Conservation (phyloP, 1,140 invertebrate genomes). For the Kradibia gibbosae region DNA sequence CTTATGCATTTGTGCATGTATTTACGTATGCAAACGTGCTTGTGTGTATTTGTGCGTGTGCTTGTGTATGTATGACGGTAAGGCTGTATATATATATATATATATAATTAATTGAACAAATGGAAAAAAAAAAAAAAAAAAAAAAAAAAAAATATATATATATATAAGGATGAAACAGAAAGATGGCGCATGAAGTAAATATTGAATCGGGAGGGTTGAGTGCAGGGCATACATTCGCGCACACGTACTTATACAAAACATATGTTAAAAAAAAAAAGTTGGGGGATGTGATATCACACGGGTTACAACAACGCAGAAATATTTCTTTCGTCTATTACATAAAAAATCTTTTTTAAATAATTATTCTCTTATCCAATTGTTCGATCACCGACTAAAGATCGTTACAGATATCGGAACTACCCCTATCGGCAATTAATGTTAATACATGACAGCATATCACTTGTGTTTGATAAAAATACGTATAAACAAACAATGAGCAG, state of each 20-base stretch:
- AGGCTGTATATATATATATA: too few species aligned
- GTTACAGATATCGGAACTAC: too few species aligned
- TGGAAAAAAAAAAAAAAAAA: too few species aligned
- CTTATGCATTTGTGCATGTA: too few species aligned
- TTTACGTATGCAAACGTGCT: background rate
- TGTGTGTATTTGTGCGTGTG: too few species aligned
- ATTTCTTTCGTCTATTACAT: slow-evolving; percentile 58
- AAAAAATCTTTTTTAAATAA: slow-evolving; percentile 25
- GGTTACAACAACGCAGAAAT: slow-evolving; percentile 86
- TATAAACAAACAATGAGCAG: too few species aligned
- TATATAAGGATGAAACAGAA: slow-evolving; percentile 54
- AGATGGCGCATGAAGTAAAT: slow-evolving; percentile 60
- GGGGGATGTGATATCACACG: slow-evolving; percentile 76
- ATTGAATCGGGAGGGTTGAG: slow-evolving; percentile 58
- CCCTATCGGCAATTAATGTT: too few species aligned
- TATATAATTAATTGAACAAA: too few species aligned
- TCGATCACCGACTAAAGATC: background rate
- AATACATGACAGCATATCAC: too few species aligned
- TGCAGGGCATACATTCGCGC: slow-evolving; percentile 72
- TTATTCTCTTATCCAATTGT: background rate
- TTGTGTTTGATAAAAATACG: too few species aligned
- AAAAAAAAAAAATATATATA: too few species aligned
- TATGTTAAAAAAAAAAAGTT: slow-evolving; percentile 72
- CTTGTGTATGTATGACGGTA: too few species aligned
- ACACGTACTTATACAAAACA: slow-evolving; percentile 72